phyloP scores from a whole-genome alignment of 2,888 invertebrate genomes.

The Deilephila porcellus region DNA sequence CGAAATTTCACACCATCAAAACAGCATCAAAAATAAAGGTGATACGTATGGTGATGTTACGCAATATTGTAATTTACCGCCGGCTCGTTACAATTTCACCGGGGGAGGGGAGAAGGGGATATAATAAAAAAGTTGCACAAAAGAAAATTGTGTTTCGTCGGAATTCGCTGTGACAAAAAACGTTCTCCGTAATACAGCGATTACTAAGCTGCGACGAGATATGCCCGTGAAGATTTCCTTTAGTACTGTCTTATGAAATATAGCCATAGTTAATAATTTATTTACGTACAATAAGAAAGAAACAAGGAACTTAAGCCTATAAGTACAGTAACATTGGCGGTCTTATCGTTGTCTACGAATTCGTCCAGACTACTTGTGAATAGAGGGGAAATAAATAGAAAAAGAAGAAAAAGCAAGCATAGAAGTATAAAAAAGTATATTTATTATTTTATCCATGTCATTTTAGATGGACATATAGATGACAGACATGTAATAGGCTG shows the following conservation, averaged over 20 bases:
- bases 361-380: too few relatives aligned
- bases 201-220: constrained; percentile 49
- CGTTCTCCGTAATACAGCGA: constrained; percentile 54
- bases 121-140: constrained; percentile 55
- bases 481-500: too few relatives aligned
- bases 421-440: too few relatives aligned
- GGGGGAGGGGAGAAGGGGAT: constrained; percentile 38
- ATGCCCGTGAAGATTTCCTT: constrained; percentile 44
- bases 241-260: constrained; percentile 35
- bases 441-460: too few relatives aligned
- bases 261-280: constrained; percentile 39
- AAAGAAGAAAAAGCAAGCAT: too few relatives aligned
- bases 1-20: not conserved
- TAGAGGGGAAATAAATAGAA: too few relatives aligned
- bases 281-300: constrained; percentile 29
- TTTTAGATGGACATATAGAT: too few relatives aligned
- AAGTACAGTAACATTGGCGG: too few relatives aligned
- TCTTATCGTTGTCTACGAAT: too few relatives aligned
- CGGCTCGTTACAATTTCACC: constrained; percentile 34
- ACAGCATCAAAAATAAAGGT: constrained; percentile 34
- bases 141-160: constrained; percentile 58
- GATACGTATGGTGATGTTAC: constrained; percentile 35
- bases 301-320: not conserved
- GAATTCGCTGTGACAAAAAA: constrained; percentile 48
- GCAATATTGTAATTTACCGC: constrained; percentile 38